Conservation (phyloP, 64 coral and sea anemone genomes). For the Pocillopora damicornis region DNA sequence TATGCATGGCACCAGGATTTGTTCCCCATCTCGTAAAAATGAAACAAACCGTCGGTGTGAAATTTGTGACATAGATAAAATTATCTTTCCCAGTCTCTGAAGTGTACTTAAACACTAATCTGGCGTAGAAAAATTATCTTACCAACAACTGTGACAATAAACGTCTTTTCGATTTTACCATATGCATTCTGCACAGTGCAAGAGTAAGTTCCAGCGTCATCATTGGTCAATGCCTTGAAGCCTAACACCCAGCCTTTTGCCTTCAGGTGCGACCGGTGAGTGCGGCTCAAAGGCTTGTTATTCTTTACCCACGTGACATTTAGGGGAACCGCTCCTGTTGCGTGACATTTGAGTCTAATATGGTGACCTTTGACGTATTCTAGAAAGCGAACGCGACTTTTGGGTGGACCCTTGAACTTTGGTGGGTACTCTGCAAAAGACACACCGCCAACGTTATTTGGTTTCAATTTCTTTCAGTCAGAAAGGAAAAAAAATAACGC, state of each 20-base stretch:
- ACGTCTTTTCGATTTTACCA: constrained; percentile 30
- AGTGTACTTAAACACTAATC: neutral
- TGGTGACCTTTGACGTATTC: constrained; percentile 15
- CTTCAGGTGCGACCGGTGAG: neutral
- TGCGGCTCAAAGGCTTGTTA: neutral
- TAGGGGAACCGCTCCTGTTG: neutral
- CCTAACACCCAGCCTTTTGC: constrained; percentile 19
- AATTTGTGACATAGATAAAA: too few species aligned
- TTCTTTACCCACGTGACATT: constrained; percentile 35
- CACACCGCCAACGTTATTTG: neutral
- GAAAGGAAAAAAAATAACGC: too few species aligned
- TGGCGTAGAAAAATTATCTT: neutral
- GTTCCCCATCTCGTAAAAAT: too few species aligned
- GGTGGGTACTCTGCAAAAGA: constrained; percentile 9
- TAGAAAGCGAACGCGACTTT: neutral
- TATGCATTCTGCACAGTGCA: constrained; percentile 42
- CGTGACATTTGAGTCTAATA: constrained; percentile 45
- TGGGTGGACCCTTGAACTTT: constrained; percentile 2
- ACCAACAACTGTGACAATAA: constrained; percentile 39
- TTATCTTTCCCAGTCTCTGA: too few species aligned
- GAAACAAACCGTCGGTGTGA: too few species aligned
- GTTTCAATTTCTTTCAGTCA: too few species aligned
- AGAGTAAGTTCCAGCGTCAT: constrained; percentile 26
- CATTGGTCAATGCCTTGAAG: neutral
- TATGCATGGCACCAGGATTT: too few species aligned